Conservation (phyloP, 2,888 invertebrate genomes). For the Chironomus riparius region DNA sequence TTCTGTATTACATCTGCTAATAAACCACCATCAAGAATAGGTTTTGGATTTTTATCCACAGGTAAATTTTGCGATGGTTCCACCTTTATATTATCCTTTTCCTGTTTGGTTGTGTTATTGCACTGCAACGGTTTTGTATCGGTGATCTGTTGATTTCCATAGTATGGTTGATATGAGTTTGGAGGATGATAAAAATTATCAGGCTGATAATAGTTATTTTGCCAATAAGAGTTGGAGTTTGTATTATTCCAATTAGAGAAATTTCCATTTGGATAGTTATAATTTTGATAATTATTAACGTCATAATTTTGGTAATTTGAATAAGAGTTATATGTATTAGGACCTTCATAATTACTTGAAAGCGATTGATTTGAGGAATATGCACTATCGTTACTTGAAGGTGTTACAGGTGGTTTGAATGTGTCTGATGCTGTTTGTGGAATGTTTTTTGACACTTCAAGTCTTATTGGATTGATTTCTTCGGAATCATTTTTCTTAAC, state of each 20-base stretch:
- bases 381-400: not conserved
- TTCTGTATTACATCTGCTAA: constrained; percentile 28
- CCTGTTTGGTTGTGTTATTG: not conserved
- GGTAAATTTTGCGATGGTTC: not conserved
- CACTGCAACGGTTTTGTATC: not conserved
- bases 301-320: constrained; percentile 6
- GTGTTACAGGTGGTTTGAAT: not conserved
- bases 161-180: not conserved
- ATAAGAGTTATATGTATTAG: not conserved
- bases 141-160: not conserved
- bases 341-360: not conserved
- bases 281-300: not conserved
- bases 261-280: not conserved
- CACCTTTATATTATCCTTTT: not conserved
- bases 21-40: constrained; percentile 26
- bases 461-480: not conserved
- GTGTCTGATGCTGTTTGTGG: not conserved
- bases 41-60: constrained; percentile 18
- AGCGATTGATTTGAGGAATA: constrained; percentile 8
- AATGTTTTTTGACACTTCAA: not conserved
- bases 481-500: not conserved
- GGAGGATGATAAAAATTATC: constrained; percentile 2
- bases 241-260: not conserved
- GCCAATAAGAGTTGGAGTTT: not conserved
- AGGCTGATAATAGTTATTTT: constrained; percentile 17